A percentile compares a stretch with the other conserved stretches of the same genome.
Conservation (phyloP, 2,797 vertebrate genomes). For the Hippopotamyrus pictus region DNA sequence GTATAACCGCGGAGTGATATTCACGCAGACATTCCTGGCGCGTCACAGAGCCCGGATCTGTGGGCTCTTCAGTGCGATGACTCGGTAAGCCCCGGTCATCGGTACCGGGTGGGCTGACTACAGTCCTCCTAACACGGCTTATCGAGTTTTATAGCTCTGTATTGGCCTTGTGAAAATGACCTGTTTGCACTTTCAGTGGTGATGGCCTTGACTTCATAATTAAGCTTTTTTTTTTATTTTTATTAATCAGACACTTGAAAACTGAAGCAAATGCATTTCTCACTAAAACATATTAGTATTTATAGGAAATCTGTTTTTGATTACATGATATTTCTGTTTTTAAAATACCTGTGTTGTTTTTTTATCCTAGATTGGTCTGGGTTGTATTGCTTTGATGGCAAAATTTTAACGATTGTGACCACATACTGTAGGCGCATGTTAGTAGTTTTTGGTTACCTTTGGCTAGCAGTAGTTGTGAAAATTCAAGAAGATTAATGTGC, state of each 20-base stretch:
- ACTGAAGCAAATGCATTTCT: not conserved
- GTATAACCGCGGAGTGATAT: slow-evolving; percentile 83
- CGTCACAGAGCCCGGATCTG: slow-evolving; percentile 84
- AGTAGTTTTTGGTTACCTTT: not conserved
- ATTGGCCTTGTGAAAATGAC: too few relatives aligned
- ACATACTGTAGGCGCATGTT: not conserved
- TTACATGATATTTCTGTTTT: not conserved
- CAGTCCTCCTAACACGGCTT: not conserved
- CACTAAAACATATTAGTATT: not conserved
- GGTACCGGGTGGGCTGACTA: not conserved
- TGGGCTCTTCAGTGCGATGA: slow-evolving; percentile 87
- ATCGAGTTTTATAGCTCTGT: not conserved
- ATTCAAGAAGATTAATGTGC: not conserved
- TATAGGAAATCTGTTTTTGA: not conserved
- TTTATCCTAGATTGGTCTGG: not conserved
- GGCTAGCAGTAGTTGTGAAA: not conserved
- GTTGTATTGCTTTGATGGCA: not conserved
- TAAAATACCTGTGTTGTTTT: not conserved
- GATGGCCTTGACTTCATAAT: not conserved
- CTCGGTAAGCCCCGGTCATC: slow-evolving; percentile 61
- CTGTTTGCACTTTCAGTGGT: not conserved
- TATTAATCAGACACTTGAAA: not conserved
- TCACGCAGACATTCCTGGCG: slow-evolving; percentile 82
- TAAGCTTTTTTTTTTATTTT: not conserved
- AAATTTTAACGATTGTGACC: not conserved